These are phyloP conservation scores for Esox lucius DNA, from an alignment of 2,797 vertebrate genomes.

Conservation along the genomic window DNA sequence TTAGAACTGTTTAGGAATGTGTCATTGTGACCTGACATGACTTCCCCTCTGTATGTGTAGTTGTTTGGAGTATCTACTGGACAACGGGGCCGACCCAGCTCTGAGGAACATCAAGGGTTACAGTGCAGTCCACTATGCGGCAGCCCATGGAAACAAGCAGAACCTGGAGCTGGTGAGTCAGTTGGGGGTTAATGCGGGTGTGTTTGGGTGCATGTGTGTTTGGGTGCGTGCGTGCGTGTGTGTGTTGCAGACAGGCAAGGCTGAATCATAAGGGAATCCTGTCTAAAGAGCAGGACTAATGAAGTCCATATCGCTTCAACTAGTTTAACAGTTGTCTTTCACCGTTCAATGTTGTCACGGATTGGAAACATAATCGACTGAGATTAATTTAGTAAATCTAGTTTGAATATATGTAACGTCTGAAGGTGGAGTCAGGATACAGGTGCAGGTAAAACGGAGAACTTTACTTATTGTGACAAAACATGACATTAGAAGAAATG, in stretches of 20 bases:
- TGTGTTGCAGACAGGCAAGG: neutral
- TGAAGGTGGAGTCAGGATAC: too few species aligned
- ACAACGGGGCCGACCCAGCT: constrained; percentile 84
- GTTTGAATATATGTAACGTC: too few species aligned
- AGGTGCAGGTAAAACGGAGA: too few species aligned
- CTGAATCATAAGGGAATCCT: neutral
- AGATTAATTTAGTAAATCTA: too few species aligned
- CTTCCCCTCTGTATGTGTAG: constrained; percentile 45
- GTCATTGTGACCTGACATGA: neutral
- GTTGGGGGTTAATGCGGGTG: neutral
- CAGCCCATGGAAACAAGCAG: constrained; percentile 84
- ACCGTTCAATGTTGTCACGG: too few species aligned
- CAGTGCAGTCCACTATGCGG: constrained; percentile 87
- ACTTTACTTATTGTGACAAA: too few species aligned
- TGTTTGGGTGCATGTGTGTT: neutral
- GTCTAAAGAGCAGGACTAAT: neutral
- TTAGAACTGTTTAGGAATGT: neutral
- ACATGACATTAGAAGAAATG: too few species aligned
- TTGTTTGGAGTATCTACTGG: constrained; percentile 85
- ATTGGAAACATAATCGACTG: too few species aligned
- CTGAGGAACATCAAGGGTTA: constrained; percentile 84
- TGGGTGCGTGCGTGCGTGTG: neutral
- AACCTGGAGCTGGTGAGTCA: constrained; percentile 82
- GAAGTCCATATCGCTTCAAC: too few species aligned
- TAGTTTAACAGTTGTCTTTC: too few species aligned